These are phyloP conservation scores for Myotis findleyi DNA, from an alignment of 2,797 vertebrate species.

Conservation along the genomic window DNA sequence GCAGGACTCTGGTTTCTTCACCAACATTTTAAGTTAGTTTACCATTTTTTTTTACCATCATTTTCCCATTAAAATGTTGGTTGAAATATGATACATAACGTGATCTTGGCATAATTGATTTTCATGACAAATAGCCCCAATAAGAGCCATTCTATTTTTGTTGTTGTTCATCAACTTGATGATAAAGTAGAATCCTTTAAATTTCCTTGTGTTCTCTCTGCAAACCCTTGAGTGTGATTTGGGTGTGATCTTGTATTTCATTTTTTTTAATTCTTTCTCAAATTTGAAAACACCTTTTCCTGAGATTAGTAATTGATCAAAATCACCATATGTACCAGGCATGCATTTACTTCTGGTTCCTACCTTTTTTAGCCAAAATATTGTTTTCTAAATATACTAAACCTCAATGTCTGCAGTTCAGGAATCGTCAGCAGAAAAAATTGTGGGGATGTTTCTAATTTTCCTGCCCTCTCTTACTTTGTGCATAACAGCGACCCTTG, in stretches of 20 bases:
- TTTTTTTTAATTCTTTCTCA: neutral
- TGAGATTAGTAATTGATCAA: neutral
- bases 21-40: neutral
- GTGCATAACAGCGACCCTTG: neutral
- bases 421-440: neutral
- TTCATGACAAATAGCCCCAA: neutral
- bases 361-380: constrained; percentile 13
- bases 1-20: neutral
- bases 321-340: neutral
- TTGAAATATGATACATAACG: neutral
- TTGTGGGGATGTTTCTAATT: neutral
- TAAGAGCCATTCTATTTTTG: neutral
- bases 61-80: constrained; percentile 27
- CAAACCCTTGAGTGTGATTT: neutral
- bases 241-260: neutral
- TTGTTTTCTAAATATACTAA: neutral
- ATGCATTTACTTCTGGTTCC: neutral
- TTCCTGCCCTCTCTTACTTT: neutral
- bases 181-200: neutral
- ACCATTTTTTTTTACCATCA: neutral
- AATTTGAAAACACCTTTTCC: neutral
- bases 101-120: neutral
- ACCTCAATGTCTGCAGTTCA: neutral
- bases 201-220: neutral
- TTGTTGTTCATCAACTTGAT: neutral